Percentiles rank a stretch among this genome's conserved stretches.
These are phyloP conservation scores for Neoitamus cyanurus DNA, from an alignment of 2,888 invertebrate genomes.

Conservation along the genomic window DNA sequence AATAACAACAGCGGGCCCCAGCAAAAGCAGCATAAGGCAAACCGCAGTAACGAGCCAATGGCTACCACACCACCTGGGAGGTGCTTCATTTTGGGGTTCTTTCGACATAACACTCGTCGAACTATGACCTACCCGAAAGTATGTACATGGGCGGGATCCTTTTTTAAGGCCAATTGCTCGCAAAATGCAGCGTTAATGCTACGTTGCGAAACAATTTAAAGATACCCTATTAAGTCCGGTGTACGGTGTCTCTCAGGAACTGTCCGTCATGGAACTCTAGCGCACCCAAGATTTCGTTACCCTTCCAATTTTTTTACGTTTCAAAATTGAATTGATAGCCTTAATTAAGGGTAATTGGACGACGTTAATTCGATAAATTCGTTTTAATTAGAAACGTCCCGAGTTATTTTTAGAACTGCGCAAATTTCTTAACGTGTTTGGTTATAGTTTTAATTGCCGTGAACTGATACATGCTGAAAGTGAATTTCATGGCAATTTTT, in stretches of 20 bases:
- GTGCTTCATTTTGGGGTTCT: background rate
- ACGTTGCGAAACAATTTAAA: background rate
- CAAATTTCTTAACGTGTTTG: background rate
- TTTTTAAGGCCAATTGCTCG: background rate
- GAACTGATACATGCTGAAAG: background rate
- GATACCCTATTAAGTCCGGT: background rate
- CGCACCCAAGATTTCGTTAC: background rate
- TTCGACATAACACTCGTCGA: background rate
- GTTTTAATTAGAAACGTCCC: background rate
- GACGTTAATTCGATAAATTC: background rate
- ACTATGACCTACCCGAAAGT: background rate
- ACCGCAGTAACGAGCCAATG: background rate
- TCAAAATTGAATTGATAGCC: background rate
- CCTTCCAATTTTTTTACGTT: background rate
- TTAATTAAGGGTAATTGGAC: background rate
- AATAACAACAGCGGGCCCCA: background rate
- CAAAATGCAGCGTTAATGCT: background rate
- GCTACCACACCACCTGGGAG: background rate
- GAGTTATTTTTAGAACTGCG: background rate
- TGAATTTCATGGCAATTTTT: background rate
- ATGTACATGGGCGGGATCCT: background rate
- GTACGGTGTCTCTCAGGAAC: background rate
- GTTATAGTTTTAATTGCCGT: background rate
- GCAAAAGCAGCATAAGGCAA: background rate
- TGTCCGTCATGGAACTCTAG: background rate